Evolutionary conservation across 2,888 invertebrate species (phyloP), one percentile per base, ranked within the genome.

Genomic region (Deroplatys truncata): DNA sequence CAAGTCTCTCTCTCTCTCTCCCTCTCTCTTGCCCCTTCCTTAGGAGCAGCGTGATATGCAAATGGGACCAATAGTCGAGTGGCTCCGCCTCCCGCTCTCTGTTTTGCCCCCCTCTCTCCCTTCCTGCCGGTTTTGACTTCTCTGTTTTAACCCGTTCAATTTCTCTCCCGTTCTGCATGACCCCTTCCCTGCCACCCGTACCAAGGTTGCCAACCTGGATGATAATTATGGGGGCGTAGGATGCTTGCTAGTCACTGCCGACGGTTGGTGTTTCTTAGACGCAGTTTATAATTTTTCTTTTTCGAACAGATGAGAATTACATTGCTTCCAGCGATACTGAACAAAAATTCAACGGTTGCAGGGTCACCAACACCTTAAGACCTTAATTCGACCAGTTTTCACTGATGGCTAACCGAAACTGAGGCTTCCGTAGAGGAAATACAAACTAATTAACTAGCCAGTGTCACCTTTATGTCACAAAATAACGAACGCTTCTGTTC

Each of bases 11-110:
- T 86, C 28, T n/a, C 56, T 87, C 88, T 88, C 88, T 90, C 90
- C 88, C 86, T 84, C 90, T 85, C 85, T 86, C 90, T 82, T 72
- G 31, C 49, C 85, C 86, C 88, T 72, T 72, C 56, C 56, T 72
- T 72, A 72, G 56, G 56, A 72, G 56, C 56, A 88, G 84, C 89
- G 84, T 56, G 88, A 89, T 90, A 89, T 89, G 89, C 90, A 90
- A 90, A 90, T 90, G 89, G 88, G 86, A 89, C 89, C 91, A 89
- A 91, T 91, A 89, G 89, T 90, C 89, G 90, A 89, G 84, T 87
- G n/a, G 88, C 90, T 90, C 90, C 89, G 90, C 88, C 88, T 28
- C 84, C 89, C 28, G 85, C 88, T 72, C 72, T 72, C 87, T 87
- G 31, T 85, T 87, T 87, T 29, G 56, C 87, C 56, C 87, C 43